A percentile compares a stretch with the other conserved stretches of the same genome.
Conservation (phyloP, 2,888 invertebrate species). For the Nomada flava region DNA sequence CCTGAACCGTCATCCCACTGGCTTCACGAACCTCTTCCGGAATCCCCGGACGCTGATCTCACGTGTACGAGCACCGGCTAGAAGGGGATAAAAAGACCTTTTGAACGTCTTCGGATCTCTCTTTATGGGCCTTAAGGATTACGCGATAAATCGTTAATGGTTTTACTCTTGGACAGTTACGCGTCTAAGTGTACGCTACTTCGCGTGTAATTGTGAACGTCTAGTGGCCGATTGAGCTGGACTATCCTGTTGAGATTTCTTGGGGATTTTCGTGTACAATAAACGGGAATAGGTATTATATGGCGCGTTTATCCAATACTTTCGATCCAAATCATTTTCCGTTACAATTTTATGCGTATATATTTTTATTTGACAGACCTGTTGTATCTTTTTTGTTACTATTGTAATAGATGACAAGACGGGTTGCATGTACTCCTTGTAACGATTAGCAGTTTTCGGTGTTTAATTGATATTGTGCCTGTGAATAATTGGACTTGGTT, state of each 20-base stretch:
- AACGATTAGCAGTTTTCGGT: too few species aligned
- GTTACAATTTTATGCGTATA: too few species aligned
- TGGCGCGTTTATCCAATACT: too few species aligned
- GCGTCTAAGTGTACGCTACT: background rate
- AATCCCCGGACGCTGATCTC: conserved; percentile 73
- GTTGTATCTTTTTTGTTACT: too few species aligned
- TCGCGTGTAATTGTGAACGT: background rate
- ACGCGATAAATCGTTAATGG: conserved; percentile 43
- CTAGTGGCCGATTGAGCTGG: too few species aligned
- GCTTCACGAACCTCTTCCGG: conserved; percentile 67
- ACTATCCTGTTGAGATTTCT: background rate
- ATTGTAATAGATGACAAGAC: too few species aligned
- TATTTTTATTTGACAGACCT: too few species aligned
- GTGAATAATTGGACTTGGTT: too few species aligned
- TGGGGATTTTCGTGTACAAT: background rate
- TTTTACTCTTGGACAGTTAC: conserved; percentile 3
- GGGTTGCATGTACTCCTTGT: too few species aligned
- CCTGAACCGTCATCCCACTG: conserved; percentile 35
- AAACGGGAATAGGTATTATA: background rate
- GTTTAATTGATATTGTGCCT: too few species aligned
- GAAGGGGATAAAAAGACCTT: conserved; percentile 63
- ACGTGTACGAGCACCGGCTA: conserved; percentile 63
- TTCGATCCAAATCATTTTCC: too few species aligned
- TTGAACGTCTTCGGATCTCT: conserved; percentile 53
- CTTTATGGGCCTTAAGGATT: conserved; percentile 31